A percentile compares a stretch with the other conserved stretches of the same genome.
phyloP scores from a whole-genome alignment of 2,797 vertebrate species.

The Furcifer pardalis region DNA sequence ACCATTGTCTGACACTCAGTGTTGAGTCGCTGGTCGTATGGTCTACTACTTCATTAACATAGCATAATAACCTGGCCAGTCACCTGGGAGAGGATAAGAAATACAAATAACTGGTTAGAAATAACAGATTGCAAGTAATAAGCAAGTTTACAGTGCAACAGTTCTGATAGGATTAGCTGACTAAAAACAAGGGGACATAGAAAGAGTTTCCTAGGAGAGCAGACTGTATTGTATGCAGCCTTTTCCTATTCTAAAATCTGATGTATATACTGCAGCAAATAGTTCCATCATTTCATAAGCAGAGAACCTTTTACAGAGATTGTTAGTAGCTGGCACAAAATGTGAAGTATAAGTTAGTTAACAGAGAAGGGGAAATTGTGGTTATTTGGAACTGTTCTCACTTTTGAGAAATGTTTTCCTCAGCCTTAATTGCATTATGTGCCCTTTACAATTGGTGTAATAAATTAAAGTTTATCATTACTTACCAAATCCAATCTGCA shows the following conservation, averaged over 20 bases:
- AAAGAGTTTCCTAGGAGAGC: too few relatives aligned
- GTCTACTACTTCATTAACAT: too few relatives aligned
- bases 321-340: constrained; percentile 11
- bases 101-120: too few relatives aligned
- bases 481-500: constrained; percentile 19
- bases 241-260: constrained; percentile 11
- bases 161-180: too few relatives aligned
- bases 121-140: too few relatives aligned
- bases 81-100: too few relatives aligned
- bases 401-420: constrained; percentile 21
- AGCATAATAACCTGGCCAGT: too few relatives aligned
- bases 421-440: constrained; percentile 18
- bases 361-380: neutral
- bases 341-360: constrained; percentile 5
- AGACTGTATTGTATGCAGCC: too few relatives aligned
- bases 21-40: too few relatives aligned
- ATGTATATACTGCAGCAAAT: constrained; percentile 14
- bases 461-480: constrained; percentile 35
- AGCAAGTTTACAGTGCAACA: too few relatives aligned
- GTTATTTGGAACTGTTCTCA: neutral
- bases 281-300: constrained; percentile 13
- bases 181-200: too few relatives aligned
- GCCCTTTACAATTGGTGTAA: constrained; percentile 16
- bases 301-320: neutral
- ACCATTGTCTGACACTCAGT: too few relatives aligned